phyloP scores from a whole-genome alignment of 92 coral and sea anemone species.

The Actinernus sp. region DNA sequence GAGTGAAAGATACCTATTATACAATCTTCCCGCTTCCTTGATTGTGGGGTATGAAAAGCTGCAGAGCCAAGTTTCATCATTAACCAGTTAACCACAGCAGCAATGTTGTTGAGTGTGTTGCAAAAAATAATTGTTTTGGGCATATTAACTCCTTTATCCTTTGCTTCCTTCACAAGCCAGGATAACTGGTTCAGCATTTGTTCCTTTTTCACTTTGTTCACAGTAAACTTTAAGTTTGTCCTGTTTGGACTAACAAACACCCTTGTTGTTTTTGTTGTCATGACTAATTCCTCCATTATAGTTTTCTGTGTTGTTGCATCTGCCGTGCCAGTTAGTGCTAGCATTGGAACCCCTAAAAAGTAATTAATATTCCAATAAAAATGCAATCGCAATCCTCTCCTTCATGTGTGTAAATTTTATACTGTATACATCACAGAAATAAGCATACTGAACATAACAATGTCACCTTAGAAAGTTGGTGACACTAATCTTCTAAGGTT shows the following conservation, averaged over 20 bases:
- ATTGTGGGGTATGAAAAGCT: constrained; percentile 1
- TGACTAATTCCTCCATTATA: neutral
- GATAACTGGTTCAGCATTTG: neutral
- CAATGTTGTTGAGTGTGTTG: constrained; percentile 26
- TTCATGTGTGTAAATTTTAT: too few relatives aligned
- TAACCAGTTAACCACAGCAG: constrained; percentile 23
- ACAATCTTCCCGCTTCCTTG: neutral
- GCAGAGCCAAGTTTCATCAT: constrained; percentile 26
- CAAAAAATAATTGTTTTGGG: constrained; percentile 25
- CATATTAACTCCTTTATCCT: neutral
- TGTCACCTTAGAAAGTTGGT: too few relatives aligned
- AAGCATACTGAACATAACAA: too few relatives aligned
- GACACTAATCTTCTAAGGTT: too few relatives aligned
- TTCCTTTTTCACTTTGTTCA: neutral
- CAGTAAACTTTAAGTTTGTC: neutral
- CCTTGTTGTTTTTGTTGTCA: neutral
- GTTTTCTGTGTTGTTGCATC: neutral
- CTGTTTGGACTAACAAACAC: constrained; percentile 2
- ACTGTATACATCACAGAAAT: too few relatives aligned
- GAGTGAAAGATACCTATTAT: constrained; percentile 50
- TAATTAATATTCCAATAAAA: too few relatives aligned
- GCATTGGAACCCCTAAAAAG: neutral
- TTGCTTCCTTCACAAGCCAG: neutral
- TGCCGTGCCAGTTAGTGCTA: neutral
- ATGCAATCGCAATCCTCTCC: neutral